Percentiles rank a stretch among this genome's conserved stretches.
These are phyloP conservation scores for Imbricaverruca yamaguchii DNA, from an alignment of 2,888 invertebrate genomes.

Conservation along the genomic window DNA sequence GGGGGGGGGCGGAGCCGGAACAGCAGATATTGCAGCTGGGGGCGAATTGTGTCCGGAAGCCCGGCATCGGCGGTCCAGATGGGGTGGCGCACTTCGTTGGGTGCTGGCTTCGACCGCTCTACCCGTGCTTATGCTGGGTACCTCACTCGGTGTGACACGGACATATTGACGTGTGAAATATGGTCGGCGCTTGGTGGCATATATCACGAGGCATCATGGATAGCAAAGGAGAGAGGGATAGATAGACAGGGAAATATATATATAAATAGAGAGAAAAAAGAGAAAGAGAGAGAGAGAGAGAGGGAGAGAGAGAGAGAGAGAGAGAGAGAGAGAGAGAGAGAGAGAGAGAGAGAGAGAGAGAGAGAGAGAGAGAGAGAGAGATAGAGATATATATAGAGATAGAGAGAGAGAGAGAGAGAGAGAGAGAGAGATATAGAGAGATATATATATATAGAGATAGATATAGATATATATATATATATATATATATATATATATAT, in stretches of 20 bases:
- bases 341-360: neutral
- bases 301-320: neutral
- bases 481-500: neutral
- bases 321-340: neutral
- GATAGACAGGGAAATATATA: neutral
- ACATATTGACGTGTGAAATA: no score
- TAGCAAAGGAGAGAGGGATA: neutral
- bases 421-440: neutral
- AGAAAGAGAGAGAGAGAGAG: conserved; percentile 24
- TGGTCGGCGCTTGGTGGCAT: no score
- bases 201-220: neutral
- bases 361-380: conserved; percentile 17
- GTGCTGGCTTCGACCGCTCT: no score
- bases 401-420: neutral
- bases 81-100: no score
- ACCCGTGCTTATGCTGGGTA: no score
- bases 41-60: neutral
- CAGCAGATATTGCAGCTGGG: neutral
- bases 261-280: conserved; percentile 12
- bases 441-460: neutral
- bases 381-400: neutral
- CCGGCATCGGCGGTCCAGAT: no score
- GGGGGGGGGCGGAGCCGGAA: neutral
- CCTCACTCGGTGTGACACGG: no score
- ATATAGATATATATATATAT: neutral